Base-by-base conservation (phyloP, 2,113 vertebrate genomes). In the Irena cyanogastra region DNA sequence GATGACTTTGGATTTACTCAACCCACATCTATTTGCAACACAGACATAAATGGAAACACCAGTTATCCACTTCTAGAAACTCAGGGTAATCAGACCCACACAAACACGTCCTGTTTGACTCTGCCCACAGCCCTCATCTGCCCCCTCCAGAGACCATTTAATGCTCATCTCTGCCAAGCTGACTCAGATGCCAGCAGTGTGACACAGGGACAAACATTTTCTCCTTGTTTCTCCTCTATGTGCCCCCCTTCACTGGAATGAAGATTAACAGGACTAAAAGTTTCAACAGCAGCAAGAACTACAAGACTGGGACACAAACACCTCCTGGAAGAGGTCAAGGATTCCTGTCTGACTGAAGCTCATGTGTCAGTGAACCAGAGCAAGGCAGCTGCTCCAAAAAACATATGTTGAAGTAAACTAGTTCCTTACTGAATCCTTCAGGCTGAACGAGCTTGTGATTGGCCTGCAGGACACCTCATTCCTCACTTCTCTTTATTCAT, bases 361-460 rank as follows among this genome's bases (percentile, higher is more conserved):
- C 6, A 1, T 2, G 19, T 72, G 37, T 44, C 23, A 26, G 17
- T 16, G 30, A 49, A 41, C 23, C 17, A 52, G 12, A 83, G 66
- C 33, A 69, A 50, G 14, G 54, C 16, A 92, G 19, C 35, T 87
- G 50, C 42, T 87, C 53, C 65, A 8, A n/a, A 72, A 84, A 52
- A 53, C 2, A 0, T 3, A 17, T 0, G 0, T 19, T 75, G 57
- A 49, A 0, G 2, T 31, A 60, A 83, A 45, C 13, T 16, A 56
- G 45, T 53, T 44, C 28, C 18, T 75, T 64, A 24, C 31, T 81
- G 69, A 18, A 74, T n/a, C 23, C 6, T 2, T 65, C 19, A 22
- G 76, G 11, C 15, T 50, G 66, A 87, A 50, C 0, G 0, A 50
- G 37, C 44, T 82, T 42, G 28, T 86, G 68, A 53, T 78, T 92